phyloP scores from a whole-genome alignment of 2,113 vertebrate species.

The Burhinus bistriatus region DNA sequence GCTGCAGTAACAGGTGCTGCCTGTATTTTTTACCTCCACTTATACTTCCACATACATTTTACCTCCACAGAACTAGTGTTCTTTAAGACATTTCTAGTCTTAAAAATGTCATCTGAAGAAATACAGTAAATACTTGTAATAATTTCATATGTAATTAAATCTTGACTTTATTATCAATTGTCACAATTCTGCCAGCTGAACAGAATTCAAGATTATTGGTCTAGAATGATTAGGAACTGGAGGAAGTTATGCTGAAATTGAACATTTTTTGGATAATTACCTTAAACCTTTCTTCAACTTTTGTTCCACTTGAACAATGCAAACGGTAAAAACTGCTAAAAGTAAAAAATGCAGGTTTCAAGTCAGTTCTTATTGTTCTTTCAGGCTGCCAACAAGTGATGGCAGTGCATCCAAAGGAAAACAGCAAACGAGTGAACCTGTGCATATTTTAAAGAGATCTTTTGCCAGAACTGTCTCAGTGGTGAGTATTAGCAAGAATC shows the following conservation, averaged over 20 bases:
- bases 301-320: background rate
- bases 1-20: background rate
- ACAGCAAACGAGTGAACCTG: constrained; percentile 94
- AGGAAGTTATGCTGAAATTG: background rate
- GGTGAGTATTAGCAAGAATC: constrained; percentile 71
- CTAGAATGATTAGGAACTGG: background rate
- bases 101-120: background rate
- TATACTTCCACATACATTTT: background rate
- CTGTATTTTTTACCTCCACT: background rate
- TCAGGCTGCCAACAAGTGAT: constrained; percentile 94
- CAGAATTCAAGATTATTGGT: background rate
- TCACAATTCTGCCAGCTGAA: background rate
- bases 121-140: background rate
- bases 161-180: background rate
- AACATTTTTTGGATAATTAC: background rate
- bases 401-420: constrained; percentile 95
- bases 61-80: background rate
- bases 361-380: constrained; percentile 8
- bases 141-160: background rate
- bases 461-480: constrained; percentile 96
- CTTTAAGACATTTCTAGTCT: background rate
- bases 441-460: constrained; percentile 95
- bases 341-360: background rate
- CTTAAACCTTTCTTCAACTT: background rate
- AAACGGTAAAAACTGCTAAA: background rate